These are phyloP conservation scores for Autographa pulchrina DNA, from an alignment of 2,888 invertebrate genomes.

Conservation along the genomic window DNA sequence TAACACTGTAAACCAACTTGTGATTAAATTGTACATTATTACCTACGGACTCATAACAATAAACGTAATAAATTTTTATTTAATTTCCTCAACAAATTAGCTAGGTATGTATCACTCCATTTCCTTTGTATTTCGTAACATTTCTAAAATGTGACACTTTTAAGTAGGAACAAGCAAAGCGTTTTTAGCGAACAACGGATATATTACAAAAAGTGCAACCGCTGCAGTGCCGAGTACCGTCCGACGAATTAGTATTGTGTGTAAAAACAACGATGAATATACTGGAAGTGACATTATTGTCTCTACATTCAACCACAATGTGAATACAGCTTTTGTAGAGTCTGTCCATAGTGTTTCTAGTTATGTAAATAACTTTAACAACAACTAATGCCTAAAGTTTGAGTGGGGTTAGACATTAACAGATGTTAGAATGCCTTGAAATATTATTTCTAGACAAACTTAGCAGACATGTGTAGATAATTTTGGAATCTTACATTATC, in stretches of 20 bases:
- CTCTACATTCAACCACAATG: slow-evolving; percentile 19
- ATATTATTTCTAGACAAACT: slow-evolving; percentile 22
- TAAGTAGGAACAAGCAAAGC: slow-evolving; percentile 33
- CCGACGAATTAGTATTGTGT: slow-evolving; percentile 29
- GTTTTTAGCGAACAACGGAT: slow-evolving; percentile 44
- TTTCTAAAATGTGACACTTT: slow-evolving; percentile 49
- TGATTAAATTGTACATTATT: slow-evolving; percentile 17
- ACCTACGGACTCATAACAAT: neutral
- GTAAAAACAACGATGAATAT: slow-evolving; percentile 26
- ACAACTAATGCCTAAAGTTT: slow-evolving; percentile 33
- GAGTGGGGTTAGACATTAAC: slow-evolving; percentile 43
- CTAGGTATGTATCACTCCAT: slow-evolving; percentile 6
- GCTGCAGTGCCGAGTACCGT: slow-evolving; percentile 28
- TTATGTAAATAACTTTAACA: slow-evolving; percentile 29
- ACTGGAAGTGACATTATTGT: slow-evolving; percentile 27
- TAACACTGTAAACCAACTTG: slow-evolving; percentile 28
- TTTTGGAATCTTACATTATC: slow-evolving; percentile 32
- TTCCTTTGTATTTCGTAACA: slow-evolving; percentile 30
- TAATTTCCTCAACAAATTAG: slow-evolving; percentile 17
- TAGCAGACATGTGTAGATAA: slow-evolving; percentile 14
- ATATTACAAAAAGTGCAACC: slow-evolving; percentile 35
- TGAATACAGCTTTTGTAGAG: slow-evolving; percentile 27
- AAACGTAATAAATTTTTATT: neutral
- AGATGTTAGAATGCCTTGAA: slow-evolving; percentile 32
- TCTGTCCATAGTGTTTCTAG: slow-evolving; percentile 10